Evolutionary conservation across 2,113 vertebrate genomes (phyloP), one percentile per base, ranked within the genome.

Genomic region (Pelobates fuscus): DNA sequence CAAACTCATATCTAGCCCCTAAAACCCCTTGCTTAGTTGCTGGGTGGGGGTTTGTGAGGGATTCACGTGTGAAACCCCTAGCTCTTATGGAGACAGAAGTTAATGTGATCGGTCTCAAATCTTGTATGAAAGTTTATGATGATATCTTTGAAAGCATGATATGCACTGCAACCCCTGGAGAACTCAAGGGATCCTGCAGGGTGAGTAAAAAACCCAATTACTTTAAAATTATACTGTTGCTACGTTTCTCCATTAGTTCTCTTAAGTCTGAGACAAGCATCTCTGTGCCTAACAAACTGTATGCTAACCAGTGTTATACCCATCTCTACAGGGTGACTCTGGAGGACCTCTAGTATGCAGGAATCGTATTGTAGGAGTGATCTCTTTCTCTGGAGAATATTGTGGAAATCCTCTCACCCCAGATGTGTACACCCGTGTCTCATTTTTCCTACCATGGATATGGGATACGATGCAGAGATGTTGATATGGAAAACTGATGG

Each of bases 341-440:
- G 88, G 91, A 12, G 89, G 89, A 0, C 90, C 89, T 1, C 70
- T 91, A 54, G n/a, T 90, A 29, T 91, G 88, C 71, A 78, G 71
- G 18, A 1, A 8, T 2, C 78, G 62, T 15, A 83, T 88, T 37
- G 83, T 87, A 0, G 88, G 89, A 37, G 79, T 91, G 0, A 81
- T 91, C 3, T 91, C 90, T 0, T 92, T 90, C 85, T 92, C 89
- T 0, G 88, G 89, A 15, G 1, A 80, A 59, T 82, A 82, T 20
- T 91, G 89, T 0, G 90, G 89, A 0, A 79, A 90, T 29, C 87
- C 84, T 12, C 72, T 69, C 14, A 81, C 65, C 32, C 91, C 87
- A 0, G 89, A 92, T 1, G 63, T 90, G 73, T 92, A 88, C 80
- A 90, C 89, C 12, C 85, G 78, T 65, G 66, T 93, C 61, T 85